These are phyloP conservation scores for Spea hammondii DNA, from an alignment of 2,797 vertebrate genomes.

Conservation along the genomic window DNA sequence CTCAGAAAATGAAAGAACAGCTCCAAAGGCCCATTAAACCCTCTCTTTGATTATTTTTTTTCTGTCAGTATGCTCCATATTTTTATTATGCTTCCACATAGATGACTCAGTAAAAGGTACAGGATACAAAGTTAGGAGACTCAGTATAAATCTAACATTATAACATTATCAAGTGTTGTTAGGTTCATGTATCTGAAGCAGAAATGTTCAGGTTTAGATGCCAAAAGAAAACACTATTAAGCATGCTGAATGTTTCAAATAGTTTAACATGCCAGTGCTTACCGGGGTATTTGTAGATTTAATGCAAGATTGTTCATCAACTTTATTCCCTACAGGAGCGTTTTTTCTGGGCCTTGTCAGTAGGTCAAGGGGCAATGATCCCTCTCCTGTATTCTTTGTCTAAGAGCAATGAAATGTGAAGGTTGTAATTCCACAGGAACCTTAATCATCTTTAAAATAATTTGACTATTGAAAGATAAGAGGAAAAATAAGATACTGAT, in stretches of 20 bases:
- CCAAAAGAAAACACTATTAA: not conserved
- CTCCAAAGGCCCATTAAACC: too few relatives aligned
- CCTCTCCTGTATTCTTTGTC: conserved; percentile 1
- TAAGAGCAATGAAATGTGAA: conserved; percentile 15
- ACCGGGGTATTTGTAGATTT: conserved; percentile 8
- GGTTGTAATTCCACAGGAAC: not conserved
- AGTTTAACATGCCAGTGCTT: not conserved
- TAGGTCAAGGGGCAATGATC: conserved; percentile 9
- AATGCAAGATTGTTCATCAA: not conserved
- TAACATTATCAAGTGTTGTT: not conserved
- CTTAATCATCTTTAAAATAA: conserved; percentile 1
- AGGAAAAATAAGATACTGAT: conserved; percentile 10
- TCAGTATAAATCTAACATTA: not conserved
- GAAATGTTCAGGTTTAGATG: not conserved
- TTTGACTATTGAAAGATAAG: conserved; percentile 8
- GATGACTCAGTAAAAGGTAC: not conserved
- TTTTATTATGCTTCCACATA: too few relatives aligned
- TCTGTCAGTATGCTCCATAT: too few relatives aligned
- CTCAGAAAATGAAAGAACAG: too few relatives aligned
- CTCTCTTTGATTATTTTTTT: too few relatives aligned
- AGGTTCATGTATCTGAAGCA: not conserved
- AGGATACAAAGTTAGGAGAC: not conserved
- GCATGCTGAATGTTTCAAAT: not conserved
- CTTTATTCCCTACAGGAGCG: conserved; percentile 5
- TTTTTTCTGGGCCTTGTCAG: conserved; percentile 1